Base-by-base conservation (phyloP, 2,113 vertebrate species). In the Miniopterus natalensis region DNA sequence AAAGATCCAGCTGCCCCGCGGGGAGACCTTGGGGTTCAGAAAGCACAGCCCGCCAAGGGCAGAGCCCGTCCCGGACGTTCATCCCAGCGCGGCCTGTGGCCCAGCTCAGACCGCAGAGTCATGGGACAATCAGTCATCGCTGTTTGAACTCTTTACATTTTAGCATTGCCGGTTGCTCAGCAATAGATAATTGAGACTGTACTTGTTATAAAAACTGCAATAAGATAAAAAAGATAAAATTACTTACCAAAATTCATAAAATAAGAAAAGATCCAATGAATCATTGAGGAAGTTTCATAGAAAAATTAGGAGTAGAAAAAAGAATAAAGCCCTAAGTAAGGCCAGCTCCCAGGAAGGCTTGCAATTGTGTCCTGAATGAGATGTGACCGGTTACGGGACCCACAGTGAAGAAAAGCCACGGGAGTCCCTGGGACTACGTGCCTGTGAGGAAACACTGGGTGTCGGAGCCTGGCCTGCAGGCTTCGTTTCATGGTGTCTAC, bases 371-470 rank as follows among this genome's bases (percentile, higher is more conserved):
- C 53, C 70, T 4, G 6, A 29, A 5, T 15, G 3, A 36, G 36
- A 36, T 36, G 36, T 36, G 36, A 36, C 36, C 36, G 36, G 36
- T 36, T 36, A 36, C 2, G 36, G 7, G 15, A 5, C 1, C 2
- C 36, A 29, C 31, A 21, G 84, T 2, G 29, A 18, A 53, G 47
- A 1, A 17, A 63, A 18, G 14, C 27, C 20, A 5, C 12, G 4
- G 1, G 5, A 7, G 5, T 23, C 3, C 14, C 1, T 6, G 1
- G 17, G 36, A 17, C 57, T 10, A 0, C 27, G 9, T 5, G 9
- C 51, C 66, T 18, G 1, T 0, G 4, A 29, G 11, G 21, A 42
- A 21, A 23, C 12, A 18, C 25, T 13, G 36, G 42, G 15, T 4
- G 3, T 8, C 1, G 2, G 27, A 51, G 47, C 47, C 47, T 51